Percentiles rank a stretch among this genome's conserved stretches.
phyloP scores from a whole-genome alignment of 2,113 vertebrate genomes.

The Monarcha castaneiventris region DNA sequence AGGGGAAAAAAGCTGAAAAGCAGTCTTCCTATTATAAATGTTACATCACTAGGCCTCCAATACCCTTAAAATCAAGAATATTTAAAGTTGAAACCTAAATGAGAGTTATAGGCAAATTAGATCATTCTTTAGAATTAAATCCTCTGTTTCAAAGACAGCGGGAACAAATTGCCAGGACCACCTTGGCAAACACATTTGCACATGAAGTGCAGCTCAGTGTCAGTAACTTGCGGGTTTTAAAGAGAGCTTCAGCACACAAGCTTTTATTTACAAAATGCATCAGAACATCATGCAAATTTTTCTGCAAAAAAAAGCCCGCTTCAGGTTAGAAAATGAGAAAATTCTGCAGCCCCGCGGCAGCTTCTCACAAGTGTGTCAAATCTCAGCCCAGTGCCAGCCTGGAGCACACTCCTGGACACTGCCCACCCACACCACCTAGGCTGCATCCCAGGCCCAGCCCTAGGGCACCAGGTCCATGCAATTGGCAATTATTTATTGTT shows the following conservation, averaged over 20 bases:
- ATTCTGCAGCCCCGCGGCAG: fast-evolving
- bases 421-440: not conserved
- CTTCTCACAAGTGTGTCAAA: not conserved
- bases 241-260: not conserved
- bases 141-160: not conserved
- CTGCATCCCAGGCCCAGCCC: not conserved
- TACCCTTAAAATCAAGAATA: not conserved
- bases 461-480: not conserved
- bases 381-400: not conserved
- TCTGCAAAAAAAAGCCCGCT: not conserved
- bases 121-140: not conserved
- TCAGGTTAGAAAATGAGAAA: not conserved
- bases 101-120: not conserved
- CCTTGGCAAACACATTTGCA: fast-evolving
- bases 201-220: fast-evolving
- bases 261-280: not conserved
- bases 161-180: not conserved
- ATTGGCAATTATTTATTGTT: not conserved
- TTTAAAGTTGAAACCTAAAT: not conserved
- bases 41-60: not conserved
- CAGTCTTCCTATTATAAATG: not conserved
- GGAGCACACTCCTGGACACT: not conserved
- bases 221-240: not conserved
- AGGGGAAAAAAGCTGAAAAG: not conserved
- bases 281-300: not conserved